Percentiles rank a stretch among this genome's conserved stretches.
Evolutionary conservation across 2,888 invertebrate genomes (phyloP).

Genomic region (Temnothorax unifasciatus): DNA sequence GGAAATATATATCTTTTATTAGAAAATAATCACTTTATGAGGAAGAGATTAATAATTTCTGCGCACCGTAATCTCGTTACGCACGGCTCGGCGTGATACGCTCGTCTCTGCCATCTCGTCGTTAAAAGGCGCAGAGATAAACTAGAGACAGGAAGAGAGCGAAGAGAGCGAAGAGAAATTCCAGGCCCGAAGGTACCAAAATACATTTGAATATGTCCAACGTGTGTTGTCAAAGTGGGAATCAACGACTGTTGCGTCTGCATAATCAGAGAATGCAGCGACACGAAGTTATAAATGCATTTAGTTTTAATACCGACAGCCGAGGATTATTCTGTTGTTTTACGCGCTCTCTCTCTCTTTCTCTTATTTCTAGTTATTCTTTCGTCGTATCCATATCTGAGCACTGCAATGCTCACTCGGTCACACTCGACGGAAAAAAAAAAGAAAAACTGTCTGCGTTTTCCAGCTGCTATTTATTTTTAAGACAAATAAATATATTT

Average conservation of each 20-base stretch:
- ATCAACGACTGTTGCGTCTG: conserved; percentile 44
- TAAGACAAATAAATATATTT: not conserved
- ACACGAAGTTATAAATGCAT: conserved; percentile 75
- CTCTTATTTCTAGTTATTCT: conserved; percentile 15
- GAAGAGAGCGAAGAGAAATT: conserved; percentile 33
- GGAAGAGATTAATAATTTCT: conserved; percentile 52
- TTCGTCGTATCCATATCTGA: conserved; percentile 45
- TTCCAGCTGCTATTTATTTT: conserved; percentile 10
- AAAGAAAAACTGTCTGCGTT: not conserved
- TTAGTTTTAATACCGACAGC: conserved; percentile 75
- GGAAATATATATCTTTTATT: conserved; percentile 24
- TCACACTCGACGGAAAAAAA: not conserved
- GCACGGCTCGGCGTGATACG: conserved; percentile 28
- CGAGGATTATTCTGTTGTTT: conserved; percentile 69
- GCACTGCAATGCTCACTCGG: conserved; percentile 25
- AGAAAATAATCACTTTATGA: conserved; percentile 50
- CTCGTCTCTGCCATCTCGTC: conserved; percentile 29
- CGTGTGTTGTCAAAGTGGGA: conserved; percentile 21
- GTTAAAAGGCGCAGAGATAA: conserved; percentile 35
- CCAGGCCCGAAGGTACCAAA: conserved; percentile 35
- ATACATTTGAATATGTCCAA: conserved; percentile 25
- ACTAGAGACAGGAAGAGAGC: conserved; percentile 20
- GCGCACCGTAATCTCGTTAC: conserved; percentile 38
- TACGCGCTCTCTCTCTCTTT: conserved; percentile 31
- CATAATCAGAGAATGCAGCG: conserved; percentile 25